phyloP scores from a whole-genome alignment of 2,888 invertebrate species.

The Melieria picta region DNA sequence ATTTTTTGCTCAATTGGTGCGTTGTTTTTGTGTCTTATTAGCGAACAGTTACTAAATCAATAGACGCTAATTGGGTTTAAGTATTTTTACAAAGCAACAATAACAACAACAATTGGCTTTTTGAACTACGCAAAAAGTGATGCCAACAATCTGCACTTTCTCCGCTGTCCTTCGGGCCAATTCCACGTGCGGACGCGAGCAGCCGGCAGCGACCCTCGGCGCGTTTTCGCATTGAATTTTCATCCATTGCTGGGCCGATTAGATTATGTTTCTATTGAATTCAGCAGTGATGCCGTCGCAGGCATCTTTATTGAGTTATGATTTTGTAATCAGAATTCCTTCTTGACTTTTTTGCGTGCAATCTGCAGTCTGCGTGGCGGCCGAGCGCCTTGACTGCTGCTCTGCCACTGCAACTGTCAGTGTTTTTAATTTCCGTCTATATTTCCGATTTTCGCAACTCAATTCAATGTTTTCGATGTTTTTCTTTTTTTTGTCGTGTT shows the following conservation, averaged over 20 bases:
- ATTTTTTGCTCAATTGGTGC: slow-evolving; percentile 1
- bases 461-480: slow-evolving; percentile 43
- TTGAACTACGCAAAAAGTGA: too few species aligned
- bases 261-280: slow-evolving; percentile 24
- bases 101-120: neutral
- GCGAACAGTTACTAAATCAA: slow-evolving; percentile 31
- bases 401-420: slow-evolving; percentile 35
- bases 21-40: slow-evolving; percentile 14
- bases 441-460: slow-evolving; percentile 56
- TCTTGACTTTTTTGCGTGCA: slow-evolving; percentile 20
- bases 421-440: slow-evolving; percentile 63
- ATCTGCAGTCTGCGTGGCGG: neutral
- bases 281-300: neutral
- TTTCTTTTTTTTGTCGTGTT: slow-evolving; percentile 34
- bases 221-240: too few species aligned
- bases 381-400: neutral
- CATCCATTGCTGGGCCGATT: slow-evolving; percentile 26
- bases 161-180: too few species aligned
- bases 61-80: slow-evolving; percentile 28
- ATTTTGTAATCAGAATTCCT: slow-evolving; percentile 23
- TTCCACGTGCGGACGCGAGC: too few species aligned
- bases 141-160: too few species aligned
- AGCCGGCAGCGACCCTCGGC: too few species aligned
- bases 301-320: slow-evolving; percentile 38
- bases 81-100: slow-evolving; percentile 9